These are phyloP conservation scores for Phlogophora meticulosa DNA, from an alignment of 2,888 invertebrate genomes.

Conservation along the genomic window DNA sequence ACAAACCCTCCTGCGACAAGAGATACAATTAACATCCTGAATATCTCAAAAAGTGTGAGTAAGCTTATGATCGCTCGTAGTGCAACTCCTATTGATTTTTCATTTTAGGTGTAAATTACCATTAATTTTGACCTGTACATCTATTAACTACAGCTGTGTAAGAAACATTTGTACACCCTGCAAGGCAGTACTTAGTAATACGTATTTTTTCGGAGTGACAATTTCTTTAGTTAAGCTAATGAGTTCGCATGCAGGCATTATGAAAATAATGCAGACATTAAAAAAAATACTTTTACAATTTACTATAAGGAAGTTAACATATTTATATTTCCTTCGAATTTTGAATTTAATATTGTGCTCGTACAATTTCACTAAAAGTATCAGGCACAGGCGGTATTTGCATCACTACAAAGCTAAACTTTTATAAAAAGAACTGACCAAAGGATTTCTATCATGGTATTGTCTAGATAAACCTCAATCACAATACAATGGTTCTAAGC, in stretches of 20 bases:
- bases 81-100: not conserved
- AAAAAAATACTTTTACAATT: slow-evolving; percentile 16
- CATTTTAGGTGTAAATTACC: too few relatives aligned
- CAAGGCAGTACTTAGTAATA: too few relatives aligned
- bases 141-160: too few relatives aligned
- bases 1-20: not conserved
- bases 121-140: too few relatives aligned
- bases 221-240: too few relatives aligned
- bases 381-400: too few relatives aligned
- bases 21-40: not conserved
- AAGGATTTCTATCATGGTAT: slow-evolving; percentile 5
- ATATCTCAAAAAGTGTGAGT: not conserved
- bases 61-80: not conserved
- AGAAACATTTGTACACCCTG: too few relatives aligned
- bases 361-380: not conserved
- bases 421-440: slow-evolving; percentile 1
- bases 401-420: not conserved
- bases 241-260: too few relatives aligned
- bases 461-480: slow-evolving; percentile 7
- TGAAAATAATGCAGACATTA: too few relatives aligned
- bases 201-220: too few relatives aligned
- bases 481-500: slow-evolving; percentile 13
- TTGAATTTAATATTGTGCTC: slow-evolving; percentile 11
- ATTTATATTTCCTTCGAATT: slow-evolving; percentile 16
- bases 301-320: not conserved